Percentiles rank a stretch among this genome's conserved stretches.
Evolutionary conservation across 2,113 vertebrate species (phyloP).

Genomic region (Gallinago paraguaiae): DNA sequence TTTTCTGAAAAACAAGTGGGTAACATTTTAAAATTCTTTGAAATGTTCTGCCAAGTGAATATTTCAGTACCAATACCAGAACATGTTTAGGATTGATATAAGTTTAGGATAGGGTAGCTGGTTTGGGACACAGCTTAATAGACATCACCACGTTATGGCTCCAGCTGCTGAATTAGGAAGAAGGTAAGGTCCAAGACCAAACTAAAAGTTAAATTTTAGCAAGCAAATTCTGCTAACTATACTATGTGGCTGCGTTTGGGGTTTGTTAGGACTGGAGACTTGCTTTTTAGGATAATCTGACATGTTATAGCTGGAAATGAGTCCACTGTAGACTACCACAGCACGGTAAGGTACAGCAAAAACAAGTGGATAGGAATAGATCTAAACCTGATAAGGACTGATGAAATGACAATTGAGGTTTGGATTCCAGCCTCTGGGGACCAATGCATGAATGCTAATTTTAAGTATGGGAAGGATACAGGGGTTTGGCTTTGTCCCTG

Average conservation of each 20-base stretch:
- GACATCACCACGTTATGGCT: background rate
- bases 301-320: background rate
- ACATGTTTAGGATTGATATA: background rate
- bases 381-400: background rate
- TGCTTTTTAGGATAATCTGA: background rate
- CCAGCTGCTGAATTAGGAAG: background rate
- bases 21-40: background rate
- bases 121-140: background rate
- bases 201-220: background rate
- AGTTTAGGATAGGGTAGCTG: background rate
- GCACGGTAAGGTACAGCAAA: background rate
- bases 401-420: background rate
- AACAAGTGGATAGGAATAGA: background rate
- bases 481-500: background rate
- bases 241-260: background rate
- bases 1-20: background rate
- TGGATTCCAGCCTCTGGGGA: background rate
- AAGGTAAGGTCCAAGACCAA: background rate
- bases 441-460: background rate
- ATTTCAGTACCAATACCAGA: background rate
- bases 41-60: background rate
- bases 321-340: background rate
- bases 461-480: background rate
- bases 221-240: background rate
- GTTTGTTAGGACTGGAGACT: background rate